phyloP scores from a whole-genome alignment of 2,888 invertebrate species.

The Drosophila anomalipes region DNA sequence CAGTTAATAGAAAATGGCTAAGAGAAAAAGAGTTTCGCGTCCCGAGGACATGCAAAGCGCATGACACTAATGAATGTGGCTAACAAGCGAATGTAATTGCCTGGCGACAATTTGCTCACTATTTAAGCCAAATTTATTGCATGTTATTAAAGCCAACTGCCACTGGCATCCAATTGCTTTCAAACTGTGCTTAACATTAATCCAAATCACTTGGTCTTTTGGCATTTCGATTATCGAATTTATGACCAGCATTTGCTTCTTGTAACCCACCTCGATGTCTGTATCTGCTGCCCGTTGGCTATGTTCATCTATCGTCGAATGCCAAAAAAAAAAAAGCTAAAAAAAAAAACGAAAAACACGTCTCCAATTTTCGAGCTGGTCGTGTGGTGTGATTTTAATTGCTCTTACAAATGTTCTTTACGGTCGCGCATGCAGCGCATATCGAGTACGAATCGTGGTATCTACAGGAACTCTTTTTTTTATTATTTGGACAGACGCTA shows the following conservation, averaged over 20 bases:
- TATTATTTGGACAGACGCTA: slow-evolving; percentile 10
- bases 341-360: slow-evolving; percentile 31
- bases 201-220: slow-evolving; percentile 39
- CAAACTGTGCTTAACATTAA: slow-evolving; percentile 50
- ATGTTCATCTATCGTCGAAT: slow-evolving; percentile 25
- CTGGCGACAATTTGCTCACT: slow-evolving; percentile 70
- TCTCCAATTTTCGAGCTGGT: slow-evolving; percentile 44
- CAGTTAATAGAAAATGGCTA: slow-evolving; percentile 35
- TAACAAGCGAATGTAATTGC: slow-evolving; percentile 62
- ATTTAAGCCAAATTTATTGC: slow-evolving; percentile 49
- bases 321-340: neutral
- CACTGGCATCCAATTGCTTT: slow-evolving; percentile 39
- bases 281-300: slow-evolving; percentile 41
- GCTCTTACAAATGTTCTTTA: slow-evolving; percentile 75
- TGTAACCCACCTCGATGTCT: slow-evolving; percentile 7
- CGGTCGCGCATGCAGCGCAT: slow-evolving; percentile 30
- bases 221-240: slow-evolving; percentile 74
- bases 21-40: neutral
- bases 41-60: slow-evolving; percentile 62
- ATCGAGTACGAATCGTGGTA: slow-evolving; percentile 77
- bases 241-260: slow-evolving; percentile 46
- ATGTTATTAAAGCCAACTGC: slow-evolving; percentile 34
- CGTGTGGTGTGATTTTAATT: slow-evolving; percentile 78
- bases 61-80: slow-evolving; percentile 69
- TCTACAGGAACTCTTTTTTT: neutral